phyloP scores from a whole-genome alignment of 2,888 invertebrate species.

The Octonoba sinensis region DNA sequence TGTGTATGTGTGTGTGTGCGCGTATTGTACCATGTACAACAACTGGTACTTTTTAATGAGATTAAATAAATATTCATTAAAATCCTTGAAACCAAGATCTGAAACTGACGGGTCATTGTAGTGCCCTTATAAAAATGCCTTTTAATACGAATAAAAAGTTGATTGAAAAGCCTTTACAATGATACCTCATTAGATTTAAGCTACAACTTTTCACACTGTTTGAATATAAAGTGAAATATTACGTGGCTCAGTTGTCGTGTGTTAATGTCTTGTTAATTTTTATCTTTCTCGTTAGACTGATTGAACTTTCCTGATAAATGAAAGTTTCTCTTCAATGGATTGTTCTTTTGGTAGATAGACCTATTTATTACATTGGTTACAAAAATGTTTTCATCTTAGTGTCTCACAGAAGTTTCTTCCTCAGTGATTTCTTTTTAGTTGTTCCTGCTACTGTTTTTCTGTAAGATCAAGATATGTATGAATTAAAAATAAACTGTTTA shows the following conservation, averaged over 20 bases:
- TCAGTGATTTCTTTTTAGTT: slow-evolving; percentile 53
- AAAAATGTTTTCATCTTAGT: slow-evolving; percentile 50
- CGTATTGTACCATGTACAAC: slow-evolving; percentile 29
- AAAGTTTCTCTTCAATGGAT: slow-evolving; percentile 49
- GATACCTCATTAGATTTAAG: slow-evolving; percentile 64
- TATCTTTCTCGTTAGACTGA: slow-evolving; percentile 54
- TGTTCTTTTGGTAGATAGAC: slow-evolving; percentile 64
- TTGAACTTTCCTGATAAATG: slow-evolving; percentile 32
- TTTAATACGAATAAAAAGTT: slow-evolving; percentile 52
- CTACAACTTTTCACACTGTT: slow-evolving; percentile 58
- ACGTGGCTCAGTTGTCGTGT: slow-evolving; percentile 43
- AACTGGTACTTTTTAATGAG: slow-evolving; percentile 54
- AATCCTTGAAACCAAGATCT: slow-evolving; percentile 61
- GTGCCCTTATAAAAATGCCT: slow-evolving; percentile 62
- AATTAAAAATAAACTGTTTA: slow-evolving; percentile 62
- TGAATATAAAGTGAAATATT: slow-evolving; percentile 44
- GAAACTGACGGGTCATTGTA: slow-evolving; percentile 62
- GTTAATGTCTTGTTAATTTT: slow-evolving; percentile 62
- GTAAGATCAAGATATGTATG: slow-evolving; percentile 62
- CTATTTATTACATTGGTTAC: slow-evolving; percentile 58
- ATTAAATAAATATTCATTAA: slow-evolving; percentile 28
- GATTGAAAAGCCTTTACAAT: slow-evolving; percentile 62
- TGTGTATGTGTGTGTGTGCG: slow-evolving; percentile 25
- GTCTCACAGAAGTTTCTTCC: slow-evolving; percentile 37
- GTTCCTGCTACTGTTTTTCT: slow-evolving; percentile 60